Evolutionary conservation across 1,140 invertebrate species (phyloP).

Genomic region (Eufriesea mexicana): DNA sequence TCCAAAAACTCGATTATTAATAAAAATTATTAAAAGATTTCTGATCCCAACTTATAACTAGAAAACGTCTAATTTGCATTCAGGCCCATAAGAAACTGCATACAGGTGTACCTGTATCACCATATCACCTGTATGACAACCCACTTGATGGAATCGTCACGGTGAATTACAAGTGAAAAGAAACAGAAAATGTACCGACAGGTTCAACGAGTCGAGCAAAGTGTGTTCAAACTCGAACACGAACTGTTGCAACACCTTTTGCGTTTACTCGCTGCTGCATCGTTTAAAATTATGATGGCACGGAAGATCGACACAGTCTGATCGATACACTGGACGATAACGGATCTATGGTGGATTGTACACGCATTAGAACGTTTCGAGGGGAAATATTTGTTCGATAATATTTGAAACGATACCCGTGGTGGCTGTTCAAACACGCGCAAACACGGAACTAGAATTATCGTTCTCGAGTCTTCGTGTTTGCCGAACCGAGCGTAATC

Average conservation of each 20-base stretch:
- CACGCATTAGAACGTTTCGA: neutral
- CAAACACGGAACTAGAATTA: neutral
- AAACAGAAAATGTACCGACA: too few species aligned
- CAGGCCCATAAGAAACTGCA: too few species aligned
- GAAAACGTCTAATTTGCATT: too few species aligned
- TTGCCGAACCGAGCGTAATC: neutral
- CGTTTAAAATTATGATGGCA: neutral
- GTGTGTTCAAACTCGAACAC: too few species aligned
- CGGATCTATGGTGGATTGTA: neutral
- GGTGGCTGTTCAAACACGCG: neutral
- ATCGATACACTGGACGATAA: neutral
- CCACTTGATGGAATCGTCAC: too few species aligned
- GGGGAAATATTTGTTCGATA: conserved; percentile 6
- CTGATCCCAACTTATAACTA: too few species aligned
- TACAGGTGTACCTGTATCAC: too few species aligned
- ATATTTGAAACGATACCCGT: conserved; percentile 18
- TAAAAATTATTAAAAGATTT: too few species aligned
- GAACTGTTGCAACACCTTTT: neutral
- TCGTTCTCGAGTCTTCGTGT: neutral
- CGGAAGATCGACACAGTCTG: neutral
- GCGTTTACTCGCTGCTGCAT: neutral
- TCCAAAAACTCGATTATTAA: too few species aligned
- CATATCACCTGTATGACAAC: too few species aligned
- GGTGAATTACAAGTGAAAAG: too few species aligned
- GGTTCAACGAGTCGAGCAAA: too few species aligned